Base-by-base conservation (phyloP, 1,140 invertebrate genomes). In the Panagrolaimus sp. region DNA sequence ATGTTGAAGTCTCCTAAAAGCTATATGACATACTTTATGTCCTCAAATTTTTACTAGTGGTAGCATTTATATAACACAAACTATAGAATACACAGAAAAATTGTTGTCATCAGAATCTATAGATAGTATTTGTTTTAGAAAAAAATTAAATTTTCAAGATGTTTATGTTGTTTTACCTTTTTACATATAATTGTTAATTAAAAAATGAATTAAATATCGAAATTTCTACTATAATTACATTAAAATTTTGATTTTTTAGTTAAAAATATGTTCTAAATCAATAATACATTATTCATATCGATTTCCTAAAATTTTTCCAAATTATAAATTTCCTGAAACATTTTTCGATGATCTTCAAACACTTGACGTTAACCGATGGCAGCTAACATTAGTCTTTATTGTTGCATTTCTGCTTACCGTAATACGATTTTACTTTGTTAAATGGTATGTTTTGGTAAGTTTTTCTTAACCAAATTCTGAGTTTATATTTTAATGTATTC, bases 301-400 rank as follows among this genome's bases (percentile, higher is more conserved):
- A 25, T 73, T 72, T 63, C 61, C 47, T n/a, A 57, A 67, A 62
- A 16, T 73, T 9, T 46, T 69, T 48, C 72, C 72, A 25, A 68
- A 73, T 43, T 73, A 73, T 66, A 46, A 51, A 44, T 65, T 73
- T 27, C 67, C 67, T 14, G 51, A 51, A 14, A 68, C 68, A 65
- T 61, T 73, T 47, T 62, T 71, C 64, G 45, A 68, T 43, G 68
- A 68, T 66, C 66, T 73, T 45, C 42, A 65, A 65, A 61, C 44
- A 65, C 25, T 67, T 38, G 44, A 73, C 23, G 51, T 53, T 31
- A 64, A n/a, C 16, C 38, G 46, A 25, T 16, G 53, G 14, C 31
- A 66, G 13, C 16, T 67, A 25, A 20, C 25, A 23, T 44, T 68
- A 8, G 69, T 70, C 20, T n/a, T 44, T 45, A 16, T 27, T n/a